A percentile compares a stretch with the other conserved stretches of the same genome.
phyloP scores from a whole-genome alignment of 2,888 invertebrate genomes.

The Cordilura impudica region DNA sequence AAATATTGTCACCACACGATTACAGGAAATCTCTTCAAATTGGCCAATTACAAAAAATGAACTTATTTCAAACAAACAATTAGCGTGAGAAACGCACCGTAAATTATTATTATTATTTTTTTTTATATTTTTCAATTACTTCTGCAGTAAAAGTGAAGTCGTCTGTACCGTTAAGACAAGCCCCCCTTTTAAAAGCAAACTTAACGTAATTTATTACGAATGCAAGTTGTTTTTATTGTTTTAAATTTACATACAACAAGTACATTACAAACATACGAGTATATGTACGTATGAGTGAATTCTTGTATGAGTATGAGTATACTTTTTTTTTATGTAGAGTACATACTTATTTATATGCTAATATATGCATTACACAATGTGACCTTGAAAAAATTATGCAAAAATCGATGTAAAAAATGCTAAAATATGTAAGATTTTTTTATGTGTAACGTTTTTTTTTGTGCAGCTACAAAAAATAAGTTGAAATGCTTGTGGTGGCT shows the following conservation, averaged over 20 bases:
- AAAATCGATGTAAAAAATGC: slow-evolving; percentile 72
- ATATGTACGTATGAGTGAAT: not conserved
- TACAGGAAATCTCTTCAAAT: not conserved
- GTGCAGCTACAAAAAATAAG: slow-evolving; percentile 59
- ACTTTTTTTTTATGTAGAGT: slow-evolving; percentile 23
- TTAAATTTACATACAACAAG: not conserved
- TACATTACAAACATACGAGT: not conserved
- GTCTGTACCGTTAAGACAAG: not conserved
- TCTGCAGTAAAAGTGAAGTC: not conserved
- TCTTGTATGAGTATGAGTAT: slow-evolving; percentile 2
- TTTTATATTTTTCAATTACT: not conserved
- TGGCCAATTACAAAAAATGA: not conserved
- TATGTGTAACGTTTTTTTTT: slow-evolving; percentile 27
- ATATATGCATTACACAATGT: slow-evolving; percentile 72
- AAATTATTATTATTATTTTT: no score
- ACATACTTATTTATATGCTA: slow-evolving; percentile 64
- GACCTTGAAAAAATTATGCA: slow-evolving; percentile 77
- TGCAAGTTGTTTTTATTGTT: not conserved
- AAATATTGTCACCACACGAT: slow-evolving; percentile 2
- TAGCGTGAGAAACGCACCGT: slow-evolving; percentile 14
- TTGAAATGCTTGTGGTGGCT: slow-evolving; percentile 62
- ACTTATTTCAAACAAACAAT: not conserved
- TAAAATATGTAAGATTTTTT: slow-evolving; percentile 55
- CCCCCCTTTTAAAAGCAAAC: not conserved
- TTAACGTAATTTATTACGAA: slow-evolving; percentile 1